A percentile compares a stretch with the other conserved stretches of the same genome.
Evolutionary conservation across 2,797 vertebrate species (phyloP).

Genomic region (Coregonus sp.): DNA sequence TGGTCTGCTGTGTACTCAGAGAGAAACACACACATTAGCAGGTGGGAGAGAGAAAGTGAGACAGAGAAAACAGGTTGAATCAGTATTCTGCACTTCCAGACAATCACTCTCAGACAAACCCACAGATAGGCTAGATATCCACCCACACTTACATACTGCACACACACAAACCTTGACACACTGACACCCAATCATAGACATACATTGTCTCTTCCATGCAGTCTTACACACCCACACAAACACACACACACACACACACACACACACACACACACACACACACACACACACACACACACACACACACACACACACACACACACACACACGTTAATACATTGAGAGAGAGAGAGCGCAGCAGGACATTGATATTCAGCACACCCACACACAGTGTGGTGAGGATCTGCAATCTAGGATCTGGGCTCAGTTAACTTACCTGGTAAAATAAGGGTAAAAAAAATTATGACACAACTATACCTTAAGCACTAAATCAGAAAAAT

Average conservation of each 20-base stretch:
- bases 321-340: constrained; percentile 18
- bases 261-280: constrained; percentile 15
- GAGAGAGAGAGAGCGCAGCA: constrained; percentile 55
- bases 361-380: constrained; percentile 75
- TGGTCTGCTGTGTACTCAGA: neutral
- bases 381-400: constrained; percentile 73
- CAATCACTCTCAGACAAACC: constrained; percentile 14
- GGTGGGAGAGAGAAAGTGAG: constrained; percentile 30
- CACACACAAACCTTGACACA: constrained; percentile 38
- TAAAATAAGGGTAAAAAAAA: no score
- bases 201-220: constrained; percentile 11
- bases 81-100: constrained; percentile 47
- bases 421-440: constrained; percentile 27
- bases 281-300: constrained; percentile 19
- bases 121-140: neutral
- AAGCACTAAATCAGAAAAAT: no score
- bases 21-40: constrained; percentile 1
- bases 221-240: neutral
- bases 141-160: constrained; percentile 4
- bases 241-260: constrained; percentile 8
- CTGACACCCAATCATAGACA: constrained; percentile 35
- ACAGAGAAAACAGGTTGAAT: constrained; percentile 34
- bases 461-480: no score
- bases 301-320: constrained; percentile 13
- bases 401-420: constrained; percentile 59